Evolutionary conservation across 2,888 invertebrate species (phyloP).

Genomic region (Luffia ferchaultella): DNA sequence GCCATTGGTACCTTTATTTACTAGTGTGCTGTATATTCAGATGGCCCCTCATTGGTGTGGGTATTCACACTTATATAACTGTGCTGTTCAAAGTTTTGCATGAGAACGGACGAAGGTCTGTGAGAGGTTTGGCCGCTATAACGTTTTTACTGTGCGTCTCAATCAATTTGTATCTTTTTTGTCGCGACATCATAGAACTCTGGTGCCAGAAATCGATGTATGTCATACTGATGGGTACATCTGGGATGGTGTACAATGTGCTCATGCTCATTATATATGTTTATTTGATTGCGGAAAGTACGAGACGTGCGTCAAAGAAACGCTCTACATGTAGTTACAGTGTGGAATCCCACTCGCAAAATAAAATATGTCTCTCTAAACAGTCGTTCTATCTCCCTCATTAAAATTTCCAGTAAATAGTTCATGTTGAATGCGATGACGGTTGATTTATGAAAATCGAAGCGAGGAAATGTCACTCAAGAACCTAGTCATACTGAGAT

Average conservation of each 20-base stretch:
- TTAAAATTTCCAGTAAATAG: no score
- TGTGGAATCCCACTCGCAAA: neutral
- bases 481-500: neutral
- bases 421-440: no score
- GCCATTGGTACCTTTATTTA: conserved; percentile 29
- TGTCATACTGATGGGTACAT: conserved; percentile 29
- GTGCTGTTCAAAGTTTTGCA: conserved; percentile 36
- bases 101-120: conserved; percentile 42
- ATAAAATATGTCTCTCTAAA: neutral
- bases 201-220: conserved; percentile 34
- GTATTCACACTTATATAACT: conserved; percentile 35
- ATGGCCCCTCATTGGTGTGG: conserved; percentile 46
- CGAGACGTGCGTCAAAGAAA: neutral
- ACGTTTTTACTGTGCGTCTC: conserved; percentile 47
- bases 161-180: conserved; percentile 43
- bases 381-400: neutral
- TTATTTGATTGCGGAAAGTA: conserved; percentile 23
- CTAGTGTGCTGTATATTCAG: conserved; percentile 36
- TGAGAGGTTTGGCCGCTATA: conserved; percentile 38
- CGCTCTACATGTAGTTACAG: neutral
- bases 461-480: neutral
- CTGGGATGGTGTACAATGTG: conserved; percentile 39
- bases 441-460: no score
- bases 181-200: conserved; percentile 37
- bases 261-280: conserved; percentile 38